Conservation (phyloP, 2,888 invertebrate species). For the Cryptops parisi region DNA sequence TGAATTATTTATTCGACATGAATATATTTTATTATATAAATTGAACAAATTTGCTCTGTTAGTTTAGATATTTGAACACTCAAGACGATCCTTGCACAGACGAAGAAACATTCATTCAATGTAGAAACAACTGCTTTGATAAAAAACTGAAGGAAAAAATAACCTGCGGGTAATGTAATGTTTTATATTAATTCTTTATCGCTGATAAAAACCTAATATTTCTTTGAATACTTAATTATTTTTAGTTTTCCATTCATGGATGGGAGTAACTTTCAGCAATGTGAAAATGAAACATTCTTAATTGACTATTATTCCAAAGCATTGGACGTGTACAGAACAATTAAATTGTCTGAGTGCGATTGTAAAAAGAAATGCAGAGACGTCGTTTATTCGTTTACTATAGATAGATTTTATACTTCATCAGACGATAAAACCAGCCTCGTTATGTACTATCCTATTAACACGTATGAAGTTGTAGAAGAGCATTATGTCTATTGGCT, state of each 20-base stretch:
- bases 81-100: too few species aligned
- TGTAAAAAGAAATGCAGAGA: neutral
- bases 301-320: neutral
- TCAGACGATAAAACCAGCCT: neutral
- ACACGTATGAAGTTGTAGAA: neutral
- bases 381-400: neutral
- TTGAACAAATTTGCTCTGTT: too few species aligned
- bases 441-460: neutral
- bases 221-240: too few species aligned
- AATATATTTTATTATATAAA: too few species aligned
- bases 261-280: neutral
- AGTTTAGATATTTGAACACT: too few species aligned
- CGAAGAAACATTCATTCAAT: too few species aligned
- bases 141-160: too few species aligned
- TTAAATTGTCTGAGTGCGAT: neutral
- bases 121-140: too few species aligned
- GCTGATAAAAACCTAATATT: too few species aligned
- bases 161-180: too few species aligned
- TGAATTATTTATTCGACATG: too few species aligned
- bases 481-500: neutral
- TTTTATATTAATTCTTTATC: too few species aligned
- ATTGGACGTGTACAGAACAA: neutral
- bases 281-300: neutral
- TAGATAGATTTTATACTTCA: neutral
- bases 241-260: neutral